phyloP scores from a whole-genome alignment of 2,888 invertebrate genomes.

The Euclidia mi region DNA sequence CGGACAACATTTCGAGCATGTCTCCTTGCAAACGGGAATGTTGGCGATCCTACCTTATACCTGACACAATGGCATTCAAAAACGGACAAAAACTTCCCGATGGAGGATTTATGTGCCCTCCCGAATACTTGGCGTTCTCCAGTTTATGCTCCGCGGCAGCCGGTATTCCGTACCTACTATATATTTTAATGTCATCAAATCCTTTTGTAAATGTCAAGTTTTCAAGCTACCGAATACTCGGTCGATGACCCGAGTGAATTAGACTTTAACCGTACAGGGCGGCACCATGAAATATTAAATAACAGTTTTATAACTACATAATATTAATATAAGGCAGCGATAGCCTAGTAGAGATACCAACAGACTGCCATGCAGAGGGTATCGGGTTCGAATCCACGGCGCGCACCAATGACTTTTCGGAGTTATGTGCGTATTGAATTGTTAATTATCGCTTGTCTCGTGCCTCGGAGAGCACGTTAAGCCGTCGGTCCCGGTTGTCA shows the following conservation, averaged over 20 bases:
- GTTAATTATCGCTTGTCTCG: no score
- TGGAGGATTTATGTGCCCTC: conserved; percentile 70
- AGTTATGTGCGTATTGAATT: no score
- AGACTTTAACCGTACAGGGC: conserved; percentile 24
- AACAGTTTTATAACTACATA: background rate
- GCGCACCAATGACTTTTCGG: no score
- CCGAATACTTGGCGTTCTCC: conserved; percentile 54
- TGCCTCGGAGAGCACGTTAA: no score
- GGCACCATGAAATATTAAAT: background rate
- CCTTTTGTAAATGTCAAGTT: conserved; percentile 51
- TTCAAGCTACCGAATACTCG: conserved; percentile 50
- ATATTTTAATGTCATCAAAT: conserved; percentile 57
- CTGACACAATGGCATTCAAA: conserved; percentile 81
- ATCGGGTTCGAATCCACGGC: no score
- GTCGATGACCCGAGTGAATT: conserved; percentile 51
- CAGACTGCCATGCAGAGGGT: no score
- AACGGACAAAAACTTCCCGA: conserved; percentile 73
- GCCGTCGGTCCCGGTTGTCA: no score
- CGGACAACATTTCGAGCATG: conserved; percentile 35
- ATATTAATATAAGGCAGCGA: background rate
- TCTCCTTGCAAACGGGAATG: conserved; percentile 27
- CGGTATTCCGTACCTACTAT: conserved; percentile 46
- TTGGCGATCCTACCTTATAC: conserved; percentile 67
- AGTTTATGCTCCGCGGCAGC: conserved; percentile 41
- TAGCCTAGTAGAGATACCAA: no score